These are phyloP conservation scores for Clarias fuscus DNA, from an alignment of 2,797 vertebrate genomes.

Conservation along the genomic window DNA sequence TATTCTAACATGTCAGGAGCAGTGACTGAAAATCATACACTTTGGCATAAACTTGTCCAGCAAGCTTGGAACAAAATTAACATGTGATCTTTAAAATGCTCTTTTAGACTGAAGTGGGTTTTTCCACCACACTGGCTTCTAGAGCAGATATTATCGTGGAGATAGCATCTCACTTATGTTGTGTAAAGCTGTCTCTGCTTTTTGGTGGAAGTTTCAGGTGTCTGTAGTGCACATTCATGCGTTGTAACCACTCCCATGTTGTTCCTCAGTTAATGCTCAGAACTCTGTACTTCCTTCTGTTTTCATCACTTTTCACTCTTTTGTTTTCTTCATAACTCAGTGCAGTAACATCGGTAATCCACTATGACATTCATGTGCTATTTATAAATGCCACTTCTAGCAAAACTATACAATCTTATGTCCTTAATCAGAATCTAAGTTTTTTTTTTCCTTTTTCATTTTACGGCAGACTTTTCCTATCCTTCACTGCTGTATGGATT, in stretches of 20 bases:
- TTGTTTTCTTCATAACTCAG: not conserved
- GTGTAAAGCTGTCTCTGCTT: slow-evolving; percentile 15
- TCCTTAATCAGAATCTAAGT: not conserved
- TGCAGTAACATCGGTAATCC: slow-evolving; percentile 1
- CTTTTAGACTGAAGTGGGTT: slow-evolving; percentile 37
- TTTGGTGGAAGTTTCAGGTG: slow-evolving; percentile 26
- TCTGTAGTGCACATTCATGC: slow-evolving; percentile 20
- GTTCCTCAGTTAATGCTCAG: slow-evolving; percentile 12
- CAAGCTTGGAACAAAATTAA: slow-evolving; percentile 25
- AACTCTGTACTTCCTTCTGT: slow-evolving; percentile 22
- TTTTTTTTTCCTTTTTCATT: no score
- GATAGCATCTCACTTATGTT: not conserved
- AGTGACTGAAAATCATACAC: slow-evolving; percentile 13
- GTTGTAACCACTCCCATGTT: slow-evolving; percentile 1
- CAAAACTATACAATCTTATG: not conserved
- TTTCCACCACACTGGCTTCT: slow-evolving; percentile 40
- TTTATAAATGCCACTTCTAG: not conserved
- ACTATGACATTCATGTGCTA: not conserved
- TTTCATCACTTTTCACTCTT: not conserved
- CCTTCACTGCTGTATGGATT: not conserved
- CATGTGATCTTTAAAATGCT: slow-evolving; percentile 32
- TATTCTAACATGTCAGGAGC: slow-evolving; percentile 24
- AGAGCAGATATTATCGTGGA: slow-evolving; percentile 33
- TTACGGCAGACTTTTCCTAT: not conserved
- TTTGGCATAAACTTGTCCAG: slow-evolving; percentile 11